Conservation (phyloP, 2,888 invertebrate species). For the Colostygia pectinataria region DNA sequence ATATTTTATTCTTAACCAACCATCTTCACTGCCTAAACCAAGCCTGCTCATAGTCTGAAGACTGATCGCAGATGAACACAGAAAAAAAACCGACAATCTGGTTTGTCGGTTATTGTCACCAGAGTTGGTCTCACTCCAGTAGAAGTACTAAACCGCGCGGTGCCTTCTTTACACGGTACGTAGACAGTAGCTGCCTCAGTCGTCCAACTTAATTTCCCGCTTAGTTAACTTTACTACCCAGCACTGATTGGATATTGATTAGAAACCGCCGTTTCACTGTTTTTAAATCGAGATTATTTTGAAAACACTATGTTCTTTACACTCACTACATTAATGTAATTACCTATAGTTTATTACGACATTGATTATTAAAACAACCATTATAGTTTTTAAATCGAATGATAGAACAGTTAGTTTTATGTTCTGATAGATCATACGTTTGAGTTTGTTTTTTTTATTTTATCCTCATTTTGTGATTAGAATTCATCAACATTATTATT, state of each 20-base stretch:
- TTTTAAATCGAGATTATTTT: conserved; percentile 72
- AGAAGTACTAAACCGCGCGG: no score
- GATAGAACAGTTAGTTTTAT: conserved; percentile 26
- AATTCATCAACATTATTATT: not conserved
- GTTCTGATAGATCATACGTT: conserved; percentile 9
- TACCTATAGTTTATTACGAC: conserved; percentile 67
- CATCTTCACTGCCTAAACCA: no score
- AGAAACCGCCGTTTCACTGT: conserved; percentile 70
- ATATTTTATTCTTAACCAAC: no score
- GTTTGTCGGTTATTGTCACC: no score
- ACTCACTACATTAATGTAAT: conserved; percentile 76
- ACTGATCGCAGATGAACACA: no score
- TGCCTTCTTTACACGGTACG: no score
- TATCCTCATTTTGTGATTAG: no score
- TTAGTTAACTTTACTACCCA: conserved; percentile 79
- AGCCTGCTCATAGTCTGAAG: no score
- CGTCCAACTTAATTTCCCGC: conserved; percentile 76
- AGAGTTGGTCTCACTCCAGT: no score
- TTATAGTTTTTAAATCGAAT: conserved; percentile 52
- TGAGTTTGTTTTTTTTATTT: not conserved
- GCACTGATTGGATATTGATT: conserved; percentile 81
- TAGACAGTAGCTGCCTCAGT: conserved; percentile 45
- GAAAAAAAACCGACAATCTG: no score
- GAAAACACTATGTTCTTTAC: conserved; percentile 75
- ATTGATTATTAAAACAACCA: conserved; percentile 75